phyloP scores from a whole-genome alignment of 2,113 vertebrate species.

The Paracanthobrama guichenoti region DNA sequence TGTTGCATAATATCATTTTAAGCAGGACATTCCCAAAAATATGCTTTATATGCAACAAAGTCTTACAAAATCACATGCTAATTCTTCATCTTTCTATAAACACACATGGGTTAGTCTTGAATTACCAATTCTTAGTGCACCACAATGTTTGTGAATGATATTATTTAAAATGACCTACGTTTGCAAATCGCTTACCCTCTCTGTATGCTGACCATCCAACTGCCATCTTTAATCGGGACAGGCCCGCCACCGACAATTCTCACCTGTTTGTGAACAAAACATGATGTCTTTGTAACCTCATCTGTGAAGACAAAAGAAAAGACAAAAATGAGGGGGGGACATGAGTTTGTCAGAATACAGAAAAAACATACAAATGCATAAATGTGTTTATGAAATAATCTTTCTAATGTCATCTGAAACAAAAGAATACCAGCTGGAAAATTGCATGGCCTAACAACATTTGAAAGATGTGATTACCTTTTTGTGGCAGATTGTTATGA shows the following conservation, averaged over 20 bases:
- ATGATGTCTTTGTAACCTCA: slow-evolving; percentile 65
- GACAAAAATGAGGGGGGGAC: not conserved
- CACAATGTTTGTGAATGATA: not conserved
- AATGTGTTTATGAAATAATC: not conserved
- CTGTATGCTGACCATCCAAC: slow-evolving; percentile 98
- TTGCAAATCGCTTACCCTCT: slow-evolving; percentile 80
- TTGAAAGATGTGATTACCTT: slow-evolving; percentile 57
- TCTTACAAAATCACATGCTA: not conserved
- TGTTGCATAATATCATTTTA: not conserved
- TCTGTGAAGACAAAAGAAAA: slow-evolving; percentile 54
- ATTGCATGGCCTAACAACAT: not conserved
- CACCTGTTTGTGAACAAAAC: slow-evolving; percentile 74
- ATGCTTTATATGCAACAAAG: not conserved
- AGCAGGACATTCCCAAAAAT: not conserved
- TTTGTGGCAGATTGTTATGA: slow-evolving; percentile 66
- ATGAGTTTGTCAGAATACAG: slow-evolving; percentile 13
- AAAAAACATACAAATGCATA: not conserved
- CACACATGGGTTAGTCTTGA: not conserved
- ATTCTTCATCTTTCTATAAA: not conserved
- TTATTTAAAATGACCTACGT: not conserved
- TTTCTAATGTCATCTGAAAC: not conserved
- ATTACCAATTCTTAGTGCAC: not conserved
- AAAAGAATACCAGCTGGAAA: not conserved
- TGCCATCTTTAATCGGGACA: slow-evolving; percentile 83
- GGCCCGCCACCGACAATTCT: slow-evolving; percentile 93